Conservation (phyloP, 2,113 vertebrate genomes). For the Ellobius talpinus region DNA sequence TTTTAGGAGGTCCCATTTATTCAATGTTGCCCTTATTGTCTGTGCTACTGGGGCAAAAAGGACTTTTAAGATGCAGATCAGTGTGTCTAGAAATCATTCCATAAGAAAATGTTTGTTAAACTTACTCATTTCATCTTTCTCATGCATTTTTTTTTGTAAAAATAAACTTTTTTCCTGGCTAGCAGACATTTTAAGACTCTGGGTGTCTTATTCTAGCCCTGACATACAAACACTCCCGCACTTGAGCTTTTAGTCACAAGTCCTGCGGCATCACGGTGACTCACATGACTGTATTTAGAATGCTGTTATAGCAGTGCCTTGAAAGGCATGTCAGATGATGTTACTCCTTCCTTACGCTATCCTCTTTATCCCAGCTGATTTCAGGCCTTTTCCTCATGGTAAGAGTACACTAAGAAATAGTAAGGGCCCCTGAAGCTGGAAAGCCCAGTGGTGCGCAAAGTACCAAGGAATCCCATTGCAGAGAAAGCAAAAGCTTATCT, state of each 20-base stretch:
- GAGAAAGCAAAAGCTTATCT: neutral
- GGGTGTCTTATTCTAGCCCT: neutral
- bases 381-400: neutral
- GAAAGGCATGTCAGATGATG: neutral
- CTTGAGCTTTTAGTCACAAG: neutral
- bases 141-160: conserved; percentile 24
- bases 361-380: neutral
- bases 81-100: neutral
- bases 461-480: neutral
- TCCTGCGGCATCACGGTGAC: neutral
- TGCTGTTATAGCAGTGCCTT: neutral
- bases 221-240: neutral
- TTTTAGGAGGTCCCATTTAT: too few species aligned
- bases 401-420: neutral
- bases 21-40: too few species aligned
- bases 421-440: neutral
- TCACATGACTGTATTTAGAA: conserved; percentile 12
- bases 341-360: neutral
- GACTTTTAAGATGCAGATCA: neutral
- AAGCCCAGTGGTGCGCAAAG: too few species aligned
- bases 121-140: neutral
- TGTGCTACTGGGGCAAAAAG: too few species aligned
- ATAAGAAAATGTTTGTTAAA: neutral
- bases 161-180: neutral
- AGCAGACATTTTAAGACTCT: neutral